Percentiles rank a stretch among this genome's conserved stretches.
Conservation (phyloP, 2,113 vertebrate species). For the Clarias macrocephalus region DNA sequence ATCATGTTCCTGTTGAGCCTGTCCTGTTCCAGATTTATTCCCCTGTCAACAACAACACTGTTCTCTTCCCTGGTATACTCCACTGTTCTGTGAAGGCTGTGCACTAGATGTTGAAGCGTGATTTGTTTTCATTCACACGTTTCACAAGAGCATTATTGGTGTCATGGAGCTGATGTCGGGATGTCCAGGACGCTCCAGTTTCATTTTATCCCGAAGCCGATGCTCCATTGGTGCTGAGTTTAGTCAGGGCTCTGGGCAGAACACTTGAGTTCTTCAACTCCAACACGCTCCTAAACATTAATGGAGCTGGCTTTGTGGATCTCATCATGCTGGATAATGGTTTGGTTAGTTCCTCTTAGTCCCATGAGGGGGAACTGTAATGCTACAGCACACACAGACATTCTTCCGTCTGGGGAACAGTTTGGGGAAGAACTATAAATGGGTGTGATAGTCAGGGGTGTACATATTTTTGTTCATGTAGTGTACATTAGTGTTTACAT, state of each 20-base stretch:
- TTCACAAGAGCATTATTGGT: background rate
- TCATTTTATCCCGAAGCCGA: no score
- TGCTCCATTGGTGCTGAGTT: no score
- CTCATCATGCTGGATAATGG: no score
- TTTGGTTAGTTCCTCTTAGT: no score
- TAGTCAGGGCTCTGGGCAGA: no score
- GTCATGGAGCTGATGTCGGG: no score
- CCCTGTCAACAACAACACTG: background rate
- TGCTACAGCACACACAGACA: no score
- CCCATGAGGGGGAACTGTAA: no score
- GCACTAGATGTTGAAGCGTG: background rate
- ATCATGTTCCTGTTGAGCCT: background rate
- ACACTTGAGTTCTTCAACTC: no score
- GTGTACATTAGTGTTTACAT: background rate
- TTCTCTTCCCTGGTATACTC: background rate
- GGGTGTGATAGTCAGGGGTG: background rate
- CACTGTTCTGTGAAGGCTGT: background rate
- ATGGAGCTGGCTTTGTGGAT: no score
- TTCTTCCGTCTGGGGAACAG: background rate
- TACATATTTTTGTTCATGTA: background rate
- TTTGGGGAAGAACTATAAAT: background rate
- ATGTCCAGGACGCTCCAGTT: no score
- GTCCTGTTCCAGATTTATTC: background rate
- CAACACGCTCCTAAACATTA: no score
- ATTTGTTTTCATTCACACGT: background rate